Conservation (phyloP, 2,113 vertebrate genomes). For the Podarcis cretensis region DNA sequence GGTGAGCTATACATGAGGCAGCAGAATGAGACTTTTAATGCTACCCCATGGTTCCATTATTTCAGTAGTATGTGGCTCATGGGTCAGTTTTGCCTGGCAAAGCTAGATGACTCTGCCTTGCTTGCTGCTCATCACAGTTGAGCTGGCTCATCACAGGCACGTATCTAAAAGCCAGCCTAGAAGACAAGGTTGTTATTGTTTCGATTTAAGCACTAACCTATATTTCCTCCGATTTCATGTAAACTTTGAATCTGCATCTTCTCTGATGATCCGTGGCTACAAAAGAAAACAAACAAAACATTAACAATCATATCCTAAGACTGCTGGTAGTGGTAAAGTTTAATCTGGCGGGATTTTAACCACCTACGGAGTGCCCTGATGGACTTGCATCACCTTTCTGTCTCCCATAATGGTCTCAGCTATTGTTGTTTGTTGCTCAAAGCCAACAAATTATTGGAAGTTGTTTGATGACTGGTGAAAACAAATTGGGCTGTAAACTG, state of each 20-base stretch:
- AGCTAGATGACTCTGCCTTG: background rate
- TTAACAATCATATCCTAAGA: constrained; percentile 26
- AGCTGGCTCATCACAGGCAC: too few relatives aligned
- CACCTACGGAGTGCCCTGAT: too few relatives aligned
- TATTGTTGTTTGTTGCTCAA: background rate
- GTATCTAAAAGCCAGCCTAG: background rate
- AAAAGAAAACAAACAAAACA: constrained; percentile 25
- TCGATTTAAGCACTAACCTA: constrained; percentile 76
- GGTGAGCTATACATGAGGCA: background rate
- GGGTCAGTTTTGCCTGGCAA: background rate
- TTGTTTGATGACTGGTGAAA: background rate
- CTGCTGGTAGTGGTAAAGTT: too few relatives aligned
- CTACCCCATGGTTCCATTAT: background rate
- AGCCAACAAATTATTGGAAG: background rate
- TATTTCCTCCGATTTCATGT: constrained; percentile 91
- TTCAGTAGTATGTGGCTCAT: background rate
- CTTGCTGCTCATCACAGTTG: background rate
- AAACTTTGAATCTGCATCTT: constrained; percentile 78
- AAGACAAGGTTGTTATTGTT: background rate
- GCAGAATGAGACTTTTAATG: background rate
- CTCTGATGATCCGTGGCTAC: constrained; percentile 69
- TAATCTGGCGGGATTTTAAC: too few relatives aligned
- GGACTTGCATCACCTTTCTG: too few relatives aligned
- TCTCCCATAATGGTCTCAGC: too few relatives aligned
- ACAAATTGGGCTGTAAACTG: background rate